phyloP scores from a whole-genome alignment of 2,113 vertebrate genomes.

The Callionymus lyra region DNA sequence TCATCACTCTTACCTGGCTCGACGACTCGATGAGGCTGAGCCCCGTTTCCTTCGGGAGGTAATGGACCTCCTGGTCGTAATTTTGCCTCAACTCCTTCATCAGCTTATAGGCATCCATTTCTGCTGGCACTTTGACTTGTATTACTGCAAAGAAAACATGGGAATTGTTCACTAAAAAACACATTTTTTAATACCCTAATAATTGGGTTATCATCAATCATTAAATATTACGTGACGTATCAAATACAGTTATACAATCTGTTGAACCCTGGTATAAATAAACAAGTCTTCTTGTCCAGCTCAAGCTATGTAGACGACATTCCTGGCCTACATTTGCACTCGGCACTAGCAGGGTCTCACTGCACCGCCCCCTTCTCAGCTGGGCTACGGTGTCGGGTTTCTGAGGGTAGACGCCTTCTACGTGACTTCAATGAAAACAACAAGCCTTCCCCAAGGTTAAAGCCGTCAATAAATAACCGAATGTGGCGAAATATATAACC shows the following conservation, averaged over 20 bases:
- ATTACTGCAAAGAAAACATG: slow-evolving; percentile 1
- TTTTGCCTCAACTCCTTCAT: slow-evolving; percentile 83
- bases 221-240: too few relatives aligned
- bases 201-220: too few relatives aligned
- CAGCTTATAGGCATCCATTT: slow-evolving; percentile 76
- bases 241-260: too few relatives aligned
- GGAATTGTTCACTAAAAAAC: neutral
- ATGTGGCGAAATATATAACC: neutral
- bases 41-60: slow-evolving; percentile 81
- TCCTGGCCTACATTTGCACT: slow-evolving; percentile 5
- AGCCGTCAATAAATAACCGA: neutral
- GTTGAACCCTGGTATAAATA: too few relatives aligned
- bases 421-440: slow-evolving; percentile 19
- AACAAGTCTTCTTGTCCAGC: too few relatives aligned
- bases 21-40: slow-evolving; percentile 80
- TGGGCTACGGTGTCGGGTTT: slow-evolving; percentile 56
- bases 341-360: neutral
- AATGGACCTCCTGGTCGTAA: slow-evolving; percentile 78
- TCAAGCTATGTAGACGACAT: too few relatives aligned
- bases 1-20: slow-evolving; percentile 61
- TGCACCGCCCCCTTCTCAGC: slow-evolving; percentile 53
- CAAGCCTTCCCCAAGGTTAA: neutral
- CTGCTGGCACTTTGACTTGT: slow-evolving; percentile 26
- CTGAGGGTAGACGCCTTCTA: slow-evolving; percentile 48
- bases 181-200: neutral